These are phyloP conservation scores for Rotaria macrura DNA, from an alignment of 2,888 invertebrate species.

Conservation along the genomic window DNA sequence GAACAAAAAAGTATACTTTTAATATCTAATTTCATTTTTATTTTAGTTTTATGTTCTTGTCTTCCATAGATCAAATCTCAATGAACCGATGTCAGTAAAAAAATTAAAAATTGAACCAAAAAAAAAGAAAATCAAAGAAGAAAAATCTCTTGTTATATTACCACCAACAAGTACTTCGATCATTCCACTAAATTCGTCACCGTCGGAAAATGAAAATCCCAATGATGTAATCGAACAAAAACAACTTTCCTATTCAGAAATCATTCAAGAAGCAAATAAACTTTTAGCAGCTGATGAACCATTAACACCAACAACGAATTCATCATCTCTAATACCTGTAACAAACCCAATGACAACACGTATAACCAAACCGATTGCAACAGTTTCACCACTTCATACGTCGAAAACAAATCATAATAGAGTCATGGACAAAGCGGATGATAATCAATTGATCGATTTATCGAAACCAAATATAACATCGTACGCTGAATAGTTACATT, in stretches of 20 bases:
- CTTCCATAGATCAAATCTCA: background rate
- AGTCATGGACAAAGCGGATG: background rate
- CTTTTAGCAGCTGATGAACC: background rate
- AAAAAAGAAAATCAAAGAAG: background rate
- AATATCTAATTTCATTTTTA: background rate
- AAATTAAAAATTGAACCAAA: background rate
- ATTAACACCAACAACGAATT: background rate
- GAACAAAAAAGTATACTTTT: background rate
- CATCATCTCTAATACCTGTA: background rate
- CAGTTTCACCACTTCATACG: constrained; percentile 3
- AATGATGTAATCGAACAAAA: background rate
- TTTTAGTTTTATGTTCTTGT: background rate
- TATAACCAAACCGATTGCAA: constrained; percentile 2
- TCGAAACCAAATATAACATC: background rate
- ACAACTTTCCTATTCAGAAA: background rate
- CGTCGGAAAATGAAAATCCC: background rate
- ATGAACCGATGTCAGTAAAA: background rate
- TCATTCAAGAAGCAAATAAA: constrained; percentile 21
- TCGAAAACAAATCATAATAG: background rate
- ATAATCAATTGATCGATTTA: background rate
- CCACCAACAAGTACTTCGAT: background rate
- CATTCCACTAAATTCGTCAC: background rate
- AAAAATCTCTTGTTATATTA: background rate
- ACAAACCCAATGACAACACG: background rate
- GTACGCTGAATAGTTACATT: background rate